Base-by-base conservation (phyloP, 1,140 invertebrate genomes). In the Drosophila erecta region DNA sequence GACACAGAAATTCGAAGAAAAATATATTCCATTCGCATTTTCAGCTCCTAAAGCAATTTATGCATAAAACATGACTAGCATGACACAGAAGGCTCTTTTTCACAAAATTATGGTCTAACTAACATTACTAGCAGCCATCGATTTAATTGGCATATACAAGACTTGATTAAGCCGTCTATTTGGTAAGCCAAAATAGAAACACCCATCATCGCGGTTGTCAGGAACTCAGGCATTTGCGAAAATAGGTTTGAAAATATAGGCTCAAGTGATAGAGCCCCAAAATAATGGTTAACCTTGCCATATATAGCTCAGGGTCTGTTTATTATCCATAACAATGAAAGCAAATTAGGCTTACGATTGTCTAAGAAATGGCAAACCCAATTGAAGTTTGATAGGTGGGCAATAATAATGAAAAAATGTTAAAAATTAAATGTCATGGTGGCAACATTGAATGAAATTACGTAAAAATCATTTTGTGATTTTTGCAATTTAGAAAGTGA, bases 141-240 rank as follows among this genome's bases (percentile, higher is more conserved):
- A 4, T 11, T 67, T 81, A 81, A 81, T 81, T 81, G 79, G 79
- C 79, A 83, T 81, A 81, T 81, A 81, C 74, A 83, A 81, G 79
- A 83, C 55, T 69, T 81, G 61, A 81, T 81, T 83, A 78, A 22
- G 57, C n/a, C 11, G 41, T 8, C 44, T 27, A 75, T 75, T 75
- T 58, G 37, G n/a, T 37, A 37, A 41, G 41, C 71, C 53, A 57
- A 76, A 60, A 50, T 41, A 15, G 15, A 69, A 38, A 65, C 33
- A 50, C 46, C 43, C 43, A 60, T 69, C n/a, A 35, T n/a, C 40
- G 38, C 6, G 17, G 12, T 47, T 17, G 43, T 15, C 65, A 57
- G 51, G 65, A 71, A 71, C 43, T 70, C 33, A 43, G 2, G 3
- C 35, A 49, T 69, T 70, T 56, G n/a, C 1, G 12, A 24, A 27